These are phyloP conservation scores for Numida meleagris DNA, from an alignment of 2,113 vertebrate genomes.

Conservation along the genomic window DNA sequence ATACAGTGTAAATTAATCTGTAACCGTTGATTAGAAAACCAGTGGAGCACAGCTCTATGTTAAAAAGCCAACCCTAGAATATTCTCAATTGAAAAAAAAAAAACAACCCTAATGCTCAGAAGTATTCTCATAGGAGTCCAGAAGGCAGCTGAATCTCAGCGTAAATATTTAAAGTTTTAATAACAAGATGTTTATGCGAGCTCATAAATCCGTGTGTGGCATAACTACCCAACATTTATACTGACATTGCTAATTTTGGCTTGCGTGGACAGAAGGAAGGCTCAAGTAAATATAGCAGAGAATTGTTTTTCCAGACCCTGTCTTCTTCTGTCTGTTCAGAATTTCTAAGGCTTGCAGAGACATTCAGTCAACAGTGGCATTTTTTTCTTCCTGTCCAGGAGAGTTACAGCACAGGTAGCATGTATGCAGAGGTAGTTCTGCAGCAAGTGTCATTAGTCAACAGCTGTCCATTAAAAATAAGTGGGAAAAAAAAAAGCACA, in stretches of 20 bases:
- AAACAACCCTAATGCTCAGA: neutral
- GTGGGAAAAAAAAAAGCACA: neutral
- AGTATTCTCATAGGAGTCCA: slow-evolving; percentile 16
- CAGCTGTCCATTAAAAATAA: neutral
- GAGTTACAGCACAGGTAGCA: neutral
- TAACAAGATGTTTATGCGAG: slow-evolving; percentile 45
- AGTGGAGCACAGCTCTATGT: neutral
- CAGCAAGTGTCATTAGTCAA: neutral
- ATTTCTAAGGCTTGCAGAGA: neutral
- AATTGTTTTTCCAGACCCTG: neutral
- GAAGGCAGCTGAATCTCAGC: slow-evolving; percentile 12
- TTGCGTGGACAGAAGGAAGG: slow-evolving; percentile 7
- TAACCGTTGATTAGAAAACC: neutral
- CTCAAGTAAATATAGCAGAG: slow-evolving; percentile 21
- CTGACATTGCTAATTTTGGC: slow-evolving; percentile 30
- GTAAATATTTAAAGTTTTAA: slow-evolving; percentile 66
- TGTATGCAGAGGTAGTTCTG: neutral
- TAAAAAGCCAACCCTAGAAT: neutral
- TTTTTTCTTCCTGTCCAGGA: neutral
- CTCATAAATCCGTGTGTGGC: slow-evolving; percentile 28
- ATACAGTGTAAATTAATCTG: neutral
- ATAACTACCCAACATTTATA: neutral
- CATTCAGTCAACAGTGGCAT: accelerated
- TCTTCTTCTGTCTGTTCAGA: neutral
- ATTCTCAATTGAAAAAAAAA: neutral